These are phyloP conservation scores for Plumapathes pennacea DNA, from an alignment of 92 coral and sea anemone genomes.

Conservation along the genomic window DNA sequence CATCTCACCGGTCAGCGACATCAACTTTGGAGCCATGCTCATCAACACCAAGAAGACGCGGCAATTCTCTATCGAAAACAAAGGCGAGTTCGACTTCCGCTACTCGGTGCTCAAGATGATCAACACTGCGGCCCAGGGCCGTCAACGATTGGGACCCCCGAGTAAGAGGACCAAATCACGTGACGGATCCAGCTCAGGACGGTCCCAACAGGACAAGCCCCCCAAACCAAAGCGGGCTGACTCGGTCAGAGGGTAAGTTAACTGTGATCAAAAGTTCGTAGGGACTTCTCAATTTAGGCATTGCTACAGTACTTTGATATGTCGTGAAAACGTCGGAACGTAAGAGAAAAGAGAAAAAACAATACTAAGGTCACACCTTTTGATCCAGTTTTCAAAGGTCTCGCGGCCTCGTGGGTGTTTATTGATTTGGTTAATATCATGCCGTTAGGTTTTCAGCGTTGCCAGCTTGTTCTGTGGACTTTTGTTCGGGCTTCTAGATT, in stretches of 20 bases:
- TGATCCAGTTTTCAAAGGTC: background rate
- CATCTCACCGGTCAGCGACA: conserved; percentile 87
- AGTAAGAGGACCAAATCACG: conserved; percentile 82
- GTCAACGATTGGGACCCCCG: conserved; percentile 90
- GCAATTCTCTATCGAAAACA: conserved; percentile 83
- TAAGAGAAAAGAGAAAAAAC: background rate
- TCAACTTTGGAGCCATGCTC: conserved; percentile 97
- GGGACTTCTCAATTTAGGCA: no score
- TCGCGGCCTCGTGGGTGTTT: background rate
- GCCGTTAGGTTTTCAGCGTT: no score
- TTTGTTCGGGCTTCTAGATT: no score
- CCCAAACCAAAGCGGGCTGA: conserved; percentile 93
- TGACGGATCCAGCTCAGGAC: conserved; percentile 94
- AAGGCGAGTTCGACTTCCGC: conserved; percentile 98
- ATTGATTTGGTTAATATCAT: no score
- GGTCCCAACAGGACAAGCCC: conserved; percentile 89
- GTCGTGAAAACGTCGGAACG: background rate
- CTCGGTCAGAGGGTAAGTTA: conserved; percentile 87
- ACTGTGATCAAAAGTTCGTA: no score
- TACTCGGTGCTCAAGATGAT: conserved; percentile 97
- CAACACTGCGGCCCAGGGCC: conserved; percentile 81
- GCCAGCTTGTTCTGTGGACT: no score
- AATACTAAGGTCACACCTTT: background rate
- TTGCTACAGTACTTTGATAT: background rate
- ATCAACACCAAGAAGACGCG: conserved; percentile 91